These are phyloP conservation scores for Spilarctia lutea DNA, from an alignment of 2,888 invertebrate genomes.

Conservation along the genomic window DNA sequence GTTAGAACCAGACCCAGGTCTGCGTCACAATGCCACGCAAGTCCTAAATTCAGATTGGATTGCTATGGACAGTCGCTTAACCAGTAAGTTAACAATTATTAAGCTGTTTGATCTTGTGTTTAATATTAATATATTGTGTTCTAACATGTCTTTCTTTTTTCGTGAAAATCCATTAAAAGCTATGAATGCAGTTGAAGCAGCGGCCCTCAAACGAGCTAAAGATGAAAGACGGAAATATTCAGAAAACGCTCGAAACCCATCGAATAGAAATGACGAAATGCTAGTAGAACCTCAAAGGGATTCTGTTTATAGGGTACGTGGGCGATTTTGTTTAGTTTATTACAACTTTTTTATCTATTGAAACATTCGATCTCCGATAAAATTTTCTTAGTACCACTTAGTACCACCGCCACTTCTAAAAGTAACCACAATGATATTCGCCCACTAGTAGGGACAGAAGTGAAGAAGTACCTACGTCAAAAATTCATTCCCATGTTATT, in stretches of 20 bases:
- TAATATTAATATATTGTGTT: neutral
- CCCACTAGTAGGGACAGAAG: too few relatives aligned
- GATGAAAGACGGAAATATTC: slow-evolving; percentile 78
- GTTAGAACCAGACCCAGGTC: slow-evolving; percentile 89
- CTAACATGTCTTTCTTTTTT: neutral
- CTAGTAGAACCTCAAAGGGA: slow-evolving; percentile 62
- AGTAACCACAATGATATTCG: too few relatives aligned
- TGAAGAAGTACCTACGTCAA: too few relatives aligned
- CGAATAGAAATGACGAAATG: slow-evolving; percentile 75
- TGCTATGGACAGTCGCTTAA: slow-evolving; percentile 89
- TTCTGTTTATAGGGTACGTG: slow-evolving; percentile 63
- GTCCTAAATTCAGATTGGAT: slow-evolving; percentile 88
- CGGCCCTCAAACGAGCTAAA: slow-evolving; percentile 86
- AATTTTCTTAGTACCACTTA: too few relatives aligned
- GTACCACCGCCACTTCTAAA: too few relatives aligned
- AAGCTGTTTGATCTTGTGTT: neutral
- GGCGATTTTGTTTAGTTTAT: neutral
- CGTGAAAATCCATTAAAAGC: slow-evolving; percentile 57
- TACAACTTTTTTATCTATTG: neutral
- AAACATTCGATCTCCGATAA: too few relatives aligned
- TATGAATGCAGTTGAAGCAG: slow-evolving; percentile 87
- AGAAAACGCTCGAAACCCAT: slow-evolving; percentile 60
- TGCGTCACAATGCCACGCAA: slow-evolving; percentile 86
- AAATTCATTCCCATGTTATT: too few relatives aligned
- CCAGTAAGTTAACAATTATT: slow-evolving; percentile 65